Percentiles rank a stretch among this genome's conserved stretches.
Evolutionary conservation across 53 echinoderm and acorn worm genomes (phyloP).

Genomic region (Crossaster papposus): DNA sequence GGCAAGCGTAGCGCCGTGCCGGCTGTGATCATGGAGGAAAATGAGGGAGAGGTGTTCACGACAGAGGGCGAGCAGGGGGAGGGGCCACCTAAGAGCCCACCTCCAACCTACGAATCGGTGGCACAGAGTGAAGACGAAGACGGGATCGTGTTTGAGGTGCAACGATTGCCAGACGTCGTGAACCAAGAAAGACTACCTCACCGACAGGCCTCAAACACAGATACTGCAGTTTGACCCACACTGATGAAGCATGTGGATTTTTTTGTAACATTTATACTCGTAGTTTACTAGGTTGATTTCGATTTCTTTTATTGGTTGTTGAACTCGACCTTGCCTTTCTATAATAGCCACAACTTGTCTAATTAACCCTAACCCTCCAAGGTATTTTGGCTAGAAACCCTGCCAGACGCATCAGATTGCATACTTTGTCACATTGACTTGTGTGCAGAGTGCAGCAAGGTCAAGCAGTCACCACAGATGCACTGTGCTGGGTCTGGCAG

Average conservation of each 20-base stretch:
- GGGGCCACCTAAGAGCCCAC: conserved; percentile 71
- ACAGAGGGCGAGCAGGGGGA: conserved; percentile 4
- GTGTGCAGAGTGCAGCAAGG: no score
- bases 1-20: conserved; percentile 28
- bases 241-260: background rate
- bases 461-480: no score
- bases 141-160: conserved; percentile 59
- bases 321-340: background rate
- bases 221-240: conserved; percentile 10
- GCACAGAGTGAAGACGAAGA: conserved; percentile 63
- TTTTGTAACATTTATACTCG: no score
- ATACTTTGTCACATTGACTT: no score
- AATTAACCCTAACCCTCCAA: no score
- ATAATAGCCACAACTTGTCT: background rate
- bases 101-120: conserved; percentile 79
- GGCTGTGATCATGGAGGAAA: conserved; percentile 28
- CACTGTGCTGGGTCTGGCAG: no score
- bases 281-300: no score
- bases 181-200: conserved; percentile 8
- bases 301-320: background rate
- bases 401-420: no score
- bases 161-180: background rate
- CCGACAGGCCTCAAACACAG: background rate
- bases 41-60: conserved; percentile 32
- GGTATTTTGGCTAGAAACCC: no score